Base-by-base conservation (phyloP, 2,113 vertebrate species). In the Sorex fumeus region DNA sequence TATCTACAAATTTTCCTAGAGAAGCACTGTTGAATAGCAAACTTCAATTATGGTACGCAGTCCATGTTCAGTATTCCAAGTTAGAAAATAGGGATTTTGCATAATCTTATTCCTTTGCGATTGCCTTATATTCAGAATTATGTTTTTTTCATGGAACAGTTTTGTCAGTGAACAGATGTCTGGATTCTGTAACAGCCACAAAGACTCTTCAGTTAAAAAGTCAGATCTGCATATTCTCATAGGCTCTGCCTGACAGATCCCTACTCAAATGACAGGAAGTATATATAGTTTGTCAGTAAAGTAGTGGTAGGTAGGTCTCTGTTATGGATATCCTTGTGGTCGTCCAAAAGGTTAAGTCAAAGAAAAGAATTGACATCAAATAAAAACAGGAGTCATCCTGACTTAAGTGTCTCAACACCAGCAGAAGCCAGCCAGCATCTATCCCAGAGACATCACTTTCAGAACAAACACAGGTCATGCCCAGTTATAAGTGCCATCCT, bases 1-100 rank as follows among this genome's bases (percentile, higher is more conserved):
- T 88, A 36, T 45, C 34, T 77, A 90, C 34, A 70, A n/a, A 10
- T 0, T 57, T 3, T 60, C 0, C 64, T 75, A 84, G 30, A 78
- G 85, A 72, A 80, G 13, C 27, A 72, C 71, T 84, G 16, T 19
- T 79, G 27, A 57, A 71, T 79, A 90, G 23, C 36, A 94, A 95
- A 13, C 75, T 62, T 64, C 21, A 83, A 60, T 82, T 86, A 40
- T 91, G 40, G 28, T 74, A 34, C 12, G 77, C 1, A 50, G 47
- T 50, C 47, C 47, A 13, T 50, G 47, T 69, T 62, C 43, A 21
- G 32, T 74, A 6, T 76, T 78, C n/a, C 13, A 66, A 0, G 30
- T 85, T 53, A 89, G 15, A 8, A 27, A 16, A 88, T 69, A 60
- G n/a, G 67, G 60, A 47, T 66, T 87, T 74, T 83, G 69, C 2